Evolutionary conservation across 2,888 invertebrate species (phyloP).

Genomic region (Coremacera marginata): DNA sequence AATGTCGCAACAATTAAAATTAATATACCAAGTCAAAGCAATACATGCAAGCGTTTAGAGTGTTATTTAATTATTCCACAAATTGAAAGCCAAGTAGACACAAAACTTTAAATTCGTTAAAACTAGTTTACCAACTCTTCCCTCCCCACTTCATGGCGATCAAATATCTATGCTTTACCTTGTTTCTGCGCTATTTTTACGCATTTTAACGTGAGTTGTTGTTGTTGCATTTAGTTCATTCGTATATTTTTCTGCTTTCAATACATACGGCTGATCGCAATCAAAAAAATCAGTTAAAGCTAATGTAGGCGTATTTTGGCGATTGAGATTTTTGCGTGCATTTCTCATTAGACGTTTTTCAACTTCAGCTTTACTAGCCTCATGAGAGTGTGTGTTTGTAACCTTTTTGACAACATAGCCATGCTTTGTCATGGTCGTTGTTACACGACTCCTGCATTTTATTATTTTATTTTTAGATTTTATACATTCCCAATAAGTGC

Average conservation of each 20-base stretch:
- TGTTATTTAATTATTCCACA: no score
- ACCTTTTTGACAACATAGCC: slow-evolving; percentile 56
- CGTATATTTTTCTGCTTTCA: neutral
- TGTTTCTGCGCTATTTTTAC: slow-evolving; percentile 10
- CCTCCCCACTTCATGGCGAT: neutral
- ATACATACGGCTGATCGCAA: neutral
- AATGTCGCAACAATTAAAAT: no score
- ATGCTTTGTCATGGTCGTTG: slow-evolving; percentile 54
- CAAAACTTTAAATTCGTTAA: no score
- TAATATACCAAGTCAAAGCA: no score
- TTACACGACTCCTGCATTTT: slow-evolving; percentile 61
- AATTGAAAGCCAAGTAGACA: no score
- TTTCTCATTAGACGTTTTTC: slow-evolving; percentile 1
- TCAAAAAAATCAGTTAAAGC: neutral
- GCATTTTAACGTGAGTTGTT: neutral
- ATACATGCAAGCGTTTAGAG: no score
- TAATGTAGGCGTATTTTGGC: neutral
- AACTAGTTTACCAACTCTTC: no score
- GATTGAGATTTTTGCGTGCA: neutral
- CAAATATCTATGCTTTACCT: slow-evolving; percentile 1
- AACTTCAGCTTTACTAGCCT: slow-evolving; percentile 55
- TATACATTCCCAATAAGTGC: slow-evolving; percentile 64
- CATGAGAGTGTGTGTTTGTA: slow-evolving; percentile 60
- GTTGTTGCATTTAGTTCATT: neutral
- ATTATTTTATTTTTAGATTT: slow-evolving; percentile 59